phyloP scores from a whole-genome alignment of 2,113 vertebrate genomes.

The Desmodus rotundus region DNA sequence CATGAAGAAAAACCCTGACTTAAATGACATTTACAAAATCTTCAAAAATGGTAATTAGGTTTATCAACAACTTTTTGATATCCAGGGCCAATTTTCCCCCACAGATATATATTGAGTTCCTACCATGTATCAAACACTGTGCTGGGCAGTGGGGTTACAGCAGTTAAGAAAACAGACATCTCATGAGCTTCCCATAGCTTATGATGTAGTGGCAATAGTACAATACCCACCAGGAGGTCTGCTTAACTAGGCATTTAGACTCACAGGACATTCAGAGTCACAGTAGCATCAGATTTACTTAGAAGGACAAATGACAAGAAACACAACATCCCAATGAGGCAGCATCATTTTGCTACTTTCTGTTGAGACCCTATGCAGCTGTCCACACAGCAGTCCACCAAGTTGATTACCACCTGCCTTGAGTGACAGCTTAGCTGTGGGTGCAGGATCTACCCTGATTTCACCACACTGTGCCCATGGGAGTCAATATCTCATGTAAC shows the following conservation, averaged over 20 bases:
- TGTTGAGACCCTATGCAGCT: background rate
- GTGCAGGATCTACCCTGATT: too few relatives aligned
- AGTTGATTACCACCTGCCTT: too few relatives aligned
- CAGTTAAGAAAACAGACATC: background rate
- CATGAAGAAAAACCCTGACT: conserved; percentile 11
- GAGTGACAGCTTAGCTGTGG: too few relatives aligned
- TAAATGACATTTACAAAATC: background rate
- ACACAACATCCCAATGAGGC: background rate
- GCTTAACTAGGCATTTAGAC: background rate
- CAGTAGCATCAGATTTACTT: background rate
- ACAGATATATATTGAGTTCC: background rate
- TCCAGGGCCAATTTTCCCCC: background rate
- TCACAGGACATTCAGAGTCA: background rate
- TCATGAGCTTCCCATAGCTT: background rate
- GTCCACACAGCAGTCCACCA: too few relatives aligned
- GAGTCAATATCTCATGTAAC: background rate
- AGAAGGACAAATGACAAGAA: background rate
- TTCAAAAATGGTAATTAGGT: conserved; percentile 34
- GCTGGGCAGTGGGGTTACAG: background rate
- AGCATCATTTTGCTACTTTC: background rate
- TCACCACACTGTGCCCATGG: background rate
- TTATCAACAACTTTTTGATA: background rate
- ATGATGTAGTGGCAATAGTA: background rate
- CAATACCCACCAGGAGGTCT: background rate
- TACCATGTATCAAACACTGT: too few relatives aligned